Base-by-base conservation (phyloP, 2,113 vertebrate species). In the Mormyrus lacerda region DNA sequence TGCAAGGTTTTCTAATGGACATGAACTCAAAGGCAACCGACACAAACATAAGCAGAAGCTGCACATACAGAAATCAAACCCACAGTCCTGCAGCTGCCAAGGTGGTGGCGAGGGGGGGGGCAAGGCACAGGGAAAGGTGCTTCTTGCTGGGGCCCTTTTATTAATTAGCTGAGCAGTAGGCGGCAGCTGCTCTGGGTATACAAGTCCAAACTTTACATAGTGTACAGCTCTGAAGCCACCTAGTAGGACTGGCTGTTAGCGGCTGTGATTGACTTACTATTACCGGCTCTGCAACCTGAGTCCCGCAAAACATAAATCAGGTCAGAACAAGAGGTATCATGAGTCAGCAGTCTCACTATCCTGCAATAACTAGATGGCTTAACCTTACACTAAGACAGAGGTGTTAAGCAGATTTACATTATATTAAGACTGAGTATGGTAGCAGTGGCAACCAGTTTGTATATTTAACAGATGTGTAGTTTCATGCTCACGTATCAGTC, bases 341-440 rank as follows among this genome's bases (percentile, higher is more conserved):
- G 47, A 89, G 90, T 91, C 91, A 92, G 89, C 88, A 69, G 88
- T 90, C 91, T 91, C 55, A 42, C 65, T 85, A n/a, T 87, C 89
- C 88, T 73, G 85, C 91, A 90, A 91, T 92, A 91, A 44, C n/a
- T 35, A 79, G 89, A 89, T 55, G 89, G 88, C 35, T 73, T 88
- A 19, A 45, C 10, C 87, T 90, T 89, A 61, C 79, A 91, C 89
- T 88, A 91, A 92, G 90, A 86, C 47, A 51, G 88, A 47, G 85
- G 89, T 89, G 88, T 91, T 89, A 87, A 90, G 90, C 76, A 88
- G 88, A 88, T 89, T 88, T 91, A 90, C 90, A 91, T 88, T 82
- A 89, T 84, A 65, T 50, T 44, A 17, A 48, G 35, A 17, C 84
- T 89, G 35, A 61, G 27, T 47, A 19, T 27, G 19, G 35, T 61